Conservation (phyloP, 2,113 vertebrate genomes). For the Pterophyllum scalare region DNA sequence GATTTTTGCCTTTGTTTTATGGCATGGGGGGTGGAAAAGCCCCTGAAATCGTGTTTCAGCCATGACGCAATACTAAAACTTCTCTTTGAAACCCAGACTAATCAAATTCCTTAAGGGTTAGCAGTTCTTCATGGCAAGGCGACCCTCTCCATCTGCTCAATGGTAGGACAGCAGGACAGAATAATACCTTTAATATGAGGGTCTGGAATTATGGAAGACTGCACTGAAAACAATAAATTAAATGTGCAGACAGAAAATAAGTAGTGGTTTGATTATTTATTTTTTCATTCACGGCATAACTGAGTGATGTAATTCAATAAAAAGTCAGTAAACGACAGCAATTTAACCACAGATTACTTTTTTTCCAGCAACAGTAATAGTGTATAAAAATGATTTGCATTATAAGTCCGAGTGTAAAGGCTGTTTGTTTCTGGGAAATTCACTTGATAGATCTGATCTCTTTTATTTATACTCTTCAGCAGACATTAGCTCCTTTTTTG, state of each 20-base stretch:
- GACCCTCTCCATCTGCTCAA: constrained; percentile 28
- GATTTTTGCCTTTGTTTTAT: background rate
- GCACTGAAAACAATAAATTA: background rate
- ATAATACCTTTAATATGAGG: constrained; percentile 22
- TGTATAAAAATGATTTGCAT: background rate
- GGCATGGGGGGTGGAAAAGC: background rate
- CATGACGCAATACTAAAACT: background rate
- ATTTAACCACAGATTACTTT: background rate
- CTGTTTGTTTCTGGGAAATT: background rate
- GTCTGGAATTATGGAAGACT: constrained; percentile 23
- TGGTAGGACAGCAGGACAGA: constrained; percentile 19
- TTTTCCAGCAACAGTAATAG: background rate
- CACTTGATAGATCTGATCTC: background rate
- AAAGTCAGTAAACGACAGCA: background rate
- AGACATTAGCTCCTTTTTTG: constrained; percentile 53
- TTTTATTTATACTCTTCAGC: constrained; percentile 20
- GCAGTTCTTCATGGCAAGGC: constrained; percentile 16
- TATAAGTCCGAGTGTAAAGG: background rate
- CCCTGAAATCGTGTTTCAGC: constrained; percentile 3
- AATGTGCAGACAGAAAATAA: background rate
- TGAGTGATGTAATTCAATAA: constrained; percentile 6
- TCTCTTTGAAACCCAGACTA: constrained; percentile 32
- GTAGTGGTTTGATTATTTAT: background rate
- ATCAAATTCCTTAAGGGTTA: constrained; percentile 43
- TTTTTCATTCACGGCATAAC: background rate